phyloP scores from a whole-genome alignment of 2,888 invertebrate species.

The Anthrax anthrax region DNA sequence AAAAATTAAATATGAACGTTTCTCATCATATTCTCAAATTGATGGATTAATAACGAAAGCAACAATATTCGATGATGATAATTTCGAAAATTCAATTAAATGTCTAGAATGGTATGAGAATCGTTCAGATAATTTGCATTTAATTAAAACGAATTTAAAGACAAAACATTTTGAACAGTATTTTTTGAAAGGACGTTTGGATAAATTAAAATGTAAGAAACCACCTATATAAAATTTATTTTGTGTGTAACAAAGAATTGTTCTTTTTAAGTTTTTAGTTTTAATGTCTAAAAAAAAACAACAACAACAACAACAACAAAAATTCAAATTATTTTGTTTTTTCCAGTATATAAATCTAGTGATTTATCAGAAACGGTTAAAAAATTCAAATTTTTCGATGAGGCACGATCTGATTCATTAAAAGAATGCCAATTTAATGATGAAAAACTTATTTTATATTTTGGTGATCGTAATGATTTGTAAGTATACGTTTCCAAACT shows the following conservation, averaged over 20 bases:
- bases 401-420: slow-evolving; percentile 57
- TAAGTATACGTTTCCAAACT: slow-evolving; percentile 14
- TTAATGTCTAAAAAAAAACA: too few species aligned
- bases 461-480: slow-evolving; percentile 41
- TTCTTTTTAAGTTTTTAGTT: too few species aligned
- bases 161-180: slow-evolving; percentile 41
- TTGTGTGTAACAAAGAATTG: too few species aligned
- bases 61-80: slow-evolving; percentile 21
- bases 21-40: slow-evolving; percentile 55
- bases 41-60: slow-evolving; percentile 43
- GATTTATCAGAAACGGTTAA: neutral
- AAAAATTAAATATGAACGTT: slow-evolving; percentile 59
- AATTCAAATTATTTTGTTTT: too few species aligned
- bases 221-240: too few species aligned
- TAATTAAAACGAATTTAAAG: slow-evolving; percentile 39
- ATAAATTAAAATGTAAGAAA: slow-evolving; percentile 44
- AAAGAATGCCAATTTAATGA: slow-evolving; percentile 40
- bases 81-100: slow-evolving; percentile 23
- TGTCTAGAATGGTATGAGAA: slow-evolving; percentile 49
- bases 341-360: slow-evolving; percentile 13
- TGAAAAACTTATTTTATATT: slow-evolving; percentile 41
- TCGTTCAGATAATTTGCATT: slow-evolving; percentile 47
- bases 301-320: too few species aligned
- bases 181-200: slow-evolving; percentile 51
- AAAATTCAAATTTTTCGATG: slow-evolving; percentile 17